Conservation (phyloP, 2,113 vertebrate genomes). For the Petrocephalus microphthalmus region DNA sequence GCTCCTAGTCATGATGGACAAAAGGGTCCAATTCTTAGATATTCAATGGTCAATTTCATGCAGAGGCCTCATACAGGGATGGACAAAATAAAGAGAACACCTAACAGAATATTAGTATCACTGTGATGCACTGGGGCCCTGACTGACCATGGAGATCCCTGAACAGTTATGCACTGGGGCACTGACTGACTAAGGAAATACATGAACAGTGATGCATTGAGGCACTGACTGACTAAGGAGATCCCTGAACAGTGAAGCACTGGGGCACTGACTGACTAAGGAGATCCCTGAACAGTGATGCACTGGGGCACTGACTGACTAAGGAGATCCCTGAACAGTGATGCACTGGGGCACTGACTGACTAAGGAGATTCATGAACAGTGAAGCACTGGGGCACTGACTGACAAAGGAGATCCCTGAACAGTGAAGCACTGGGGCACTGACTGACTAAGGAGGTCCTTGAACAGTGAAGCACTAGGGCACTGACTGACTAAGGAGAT, state of each 20-base stretch:
- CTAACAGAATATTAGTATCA: not conserved
- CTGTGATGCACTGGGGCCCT: not conserved
- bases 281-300: constrained; percentile 73
- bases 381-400: constrained; percentile 31
- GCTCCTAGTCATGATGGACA: not conserved
- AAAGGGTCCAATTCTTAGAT: not conserved
- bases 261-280: constrained; percentile 67
- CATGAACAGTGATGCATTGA: not conserved
- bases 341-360: constrained; percentile 56
- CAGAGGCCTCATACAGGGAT: not conserved
- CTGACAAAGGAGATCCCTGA: constrained; percentile 65
- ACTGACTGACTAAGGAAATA: not conserved
- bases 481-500: constrained; percentile 62
- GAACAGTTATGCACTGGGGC: not conserved
- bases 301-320: not conserved
- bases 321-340: not conserved
- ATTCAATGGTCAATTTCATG: not conserved
- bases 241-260: not conserved
- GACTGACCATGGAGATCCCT: not conserved
- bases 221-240: constrained; percentile 62
- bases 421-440: constrained; percentile 63
- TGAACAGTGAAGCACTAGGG: not conserved
- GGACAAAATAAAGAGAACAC: not conserved
- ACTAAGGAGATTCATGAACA: constrained; percentile 34
- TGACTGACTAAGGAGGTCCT: no score